Evolutionary conservation across 2,888 invertebrate genomes (phyloP).

Genomic region (Apantesis nais): DNA sequence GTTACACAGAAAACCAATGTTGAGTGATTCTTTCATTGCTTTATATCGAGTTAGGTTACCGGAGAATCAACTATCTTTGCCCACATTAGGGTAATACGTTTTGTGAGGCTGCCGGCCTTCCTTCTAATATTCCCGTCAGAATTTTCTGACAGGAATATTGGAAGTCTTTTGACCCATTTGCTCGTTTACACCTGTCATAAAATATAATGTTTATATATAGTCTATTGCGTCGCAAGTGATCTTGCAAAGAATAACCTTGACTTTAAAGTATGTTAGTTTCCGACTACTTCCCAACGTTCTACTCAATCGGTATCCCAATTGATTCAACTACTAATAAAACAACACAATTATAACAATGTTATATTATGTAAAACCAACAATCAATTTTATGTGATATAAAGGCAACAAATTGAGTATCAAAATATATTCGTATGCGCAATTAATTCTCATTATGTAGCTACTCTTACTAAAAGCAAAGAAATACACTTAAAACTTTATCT

Average conservation of each 20-base stretch:
- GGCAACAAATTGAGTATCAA: too few relatives aligned
- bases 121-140: too few relatives aligned
- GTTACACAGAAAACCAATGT: neutral
- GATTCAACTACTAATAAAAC: conserved; percentile 50
- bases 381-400: too few relatives aligned
- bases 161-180: too few relatives aligned
- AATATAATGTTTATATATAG: neutral
- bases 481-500: neutral
- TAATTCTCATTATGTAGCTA: conserved; percentile 17
- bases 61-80: neutral
- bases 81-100: too few relatives aligned
- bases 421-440: conserved; percentile 29
- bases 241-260: neutral
- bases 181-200: too few relatives aligned
- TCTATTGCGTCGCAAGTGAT: neutral
- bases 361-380: conserved; percentile 16
- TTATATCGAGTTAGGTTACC: neutral
- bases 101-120: too few relatives aligned
- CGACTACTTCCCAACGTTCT: neutral
- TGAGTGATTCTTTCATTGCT: neutral
- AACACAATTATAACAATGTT: conserved; percentile 45
- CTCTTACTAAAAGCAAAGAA: neutral
- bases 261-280: neutral
- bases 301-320: neutral
- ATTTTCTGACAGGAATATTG: too few relatives aligned